Evolutionary conservation across 2,888 invertebrate genomes (phyloP), one percentile per base, ranked within the genome.

Genomic region (Drosophila colorata): DNA sequence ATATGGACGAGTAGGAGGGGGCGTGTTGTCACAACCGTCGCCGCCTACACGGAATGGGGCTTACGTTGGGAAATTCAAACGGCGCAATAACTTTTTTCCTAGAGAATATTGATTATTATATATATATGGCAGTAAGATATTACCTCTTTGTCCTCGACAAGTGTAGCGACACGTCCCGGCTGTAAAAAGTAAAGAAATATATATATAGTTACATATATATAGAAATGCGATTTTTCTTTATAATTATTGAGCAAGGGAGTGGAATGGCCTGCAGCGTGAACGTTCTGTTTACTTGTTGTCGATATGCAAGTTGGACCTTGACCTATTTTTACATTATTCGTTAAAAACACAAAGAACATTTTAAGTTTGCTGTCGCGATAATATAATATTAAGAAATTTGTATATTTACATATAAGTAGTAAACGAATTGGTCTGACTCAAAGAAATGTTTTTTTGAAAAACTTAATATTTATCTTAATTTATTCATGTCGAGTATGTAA

Each of bases 91-190:
- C 56, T 74, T 76, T 78, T 84, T 82, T 16, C 1, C 13, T 20
- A 13, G 13, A 7, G 3, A 20, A 4, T 33, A 33, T 9, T 31
- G 20, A 44, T 44, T 40, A 13, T 13, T 40, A 9, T 13, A n/a
- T n/a, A 23, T 23, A n/a, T 25, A 18, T 11, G 11, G 1, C 31
- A 11, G 11, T 11, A 11, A 33, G 13, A 33, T 31, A 20, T 83
- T 93, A 98, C 97, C 94, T 96, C 95, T 90, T 94, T 94, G 90
- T 96, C 95, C 91, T 96, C 95, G 57, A 98, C 93, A 49, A 98
- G 93, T 20, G 98, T 98, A 11, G 96, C 98, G 37, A 98, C 98
- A 89, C 98, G 94, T 60, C 98, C 98, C 68, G 98, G 98, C 98
- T 98, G 94, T 71, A 95, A 95, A 91, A 53, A 48, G 55, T 48